Evolutionary conservation across 2,888 invertebrate species (phyloP).

Genomic region (Thymelicus sylvestris): DNA sequence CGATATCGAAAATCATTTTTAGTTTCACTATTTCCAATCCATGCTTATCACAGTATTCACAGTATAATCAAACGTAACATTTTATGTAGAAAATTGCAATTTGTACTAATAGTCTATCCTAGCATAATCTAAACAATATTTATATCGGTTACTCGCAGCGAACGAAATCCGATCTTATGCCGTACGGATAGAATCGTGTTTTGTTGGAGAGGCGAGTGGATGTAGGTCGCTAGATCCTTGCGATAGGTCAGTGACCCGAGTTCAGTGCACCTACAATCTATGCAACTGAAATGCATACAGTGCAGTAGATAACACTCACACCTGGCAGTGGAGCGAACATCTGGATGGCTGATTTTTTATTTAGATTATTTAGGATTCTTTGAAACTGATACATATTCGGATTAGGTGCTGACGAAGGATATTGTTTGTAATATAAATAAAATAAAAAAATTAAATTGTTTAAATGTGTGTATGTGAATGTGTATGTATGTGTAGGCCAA

Average conservation of each 20-base stretch:
- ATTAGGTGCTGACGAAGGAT: neutral
- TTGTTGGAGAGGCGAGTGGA: slow-evolving; percentile 9
- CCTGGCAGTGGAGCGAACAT: slow-evolving; percentile 31
- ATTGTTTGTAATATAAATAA: too few relatives aligned
- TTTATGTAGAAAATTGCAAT: slow-evolving; percentile 27
- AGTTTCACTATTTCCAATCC: neutral
- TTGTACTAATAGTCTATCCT: slow-evolving; percentile 24
- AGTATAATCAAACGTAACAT: slow-evolving; percentile 19
- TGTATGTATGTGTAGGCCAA: too few relatives aligned
- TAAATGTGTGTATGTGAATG: too few relatives aligned
- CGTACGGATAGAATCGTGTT: slow-evolving; percentile 8
- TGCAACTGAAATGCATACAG: slow-evolving; percentile 45
- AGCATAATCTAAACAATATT: slow-evolving; percentile 34
- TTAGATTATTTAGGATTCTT: neutral
- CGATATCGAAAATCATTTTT: neutral
- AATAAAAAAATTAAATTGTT: too few relatives aligned
- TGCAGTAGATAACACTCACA: slow-evolving; percentile 29
- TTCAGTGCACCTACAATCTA: slow-evolving; percentile 53
- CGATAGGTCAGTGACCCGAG: slow-evolving; percentile 62
- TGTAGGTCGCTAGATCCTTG: slow-evolving; percentile 59
- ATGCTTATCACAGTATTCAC: slow-evolving; percentile 7
- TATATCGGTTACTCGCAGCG: slow-evolving; percentile 14
- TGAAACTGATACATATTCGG: neutral
- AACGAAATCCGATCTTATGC: slow-evolving; percentile 26
- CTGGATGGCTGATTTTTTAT: slow-evolving; percentile 8